Evolutionary conservation across 2,888 invertebrate species (phyloP).

Genomic region (Mesopsocus fuscifrons): DNA sequence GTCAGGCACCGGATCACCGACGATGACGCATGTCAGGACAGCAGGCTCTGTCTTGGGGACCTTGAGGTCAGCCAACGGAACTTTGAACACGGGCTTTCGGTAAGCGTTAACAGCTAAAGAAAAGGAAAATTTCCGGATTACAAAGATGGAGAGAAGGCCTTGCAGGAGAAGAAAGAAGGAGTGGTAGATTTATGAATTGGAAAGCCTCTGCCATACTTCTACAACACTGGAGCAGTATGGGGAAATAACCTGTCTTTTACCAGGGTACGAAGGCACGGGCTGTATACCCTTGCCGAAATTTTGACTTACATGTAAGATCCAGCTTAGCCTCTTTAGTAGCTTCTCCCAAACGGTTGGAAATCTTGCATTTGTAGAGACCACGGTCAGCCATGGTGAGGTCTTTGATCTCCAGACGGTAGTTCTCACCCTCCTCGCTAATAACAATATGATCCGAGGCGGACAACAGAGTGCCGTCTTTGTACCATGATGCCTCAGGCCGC

Average conservation of each 20-base stretch:
- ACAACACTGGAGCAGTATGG: too few relatives aligned
- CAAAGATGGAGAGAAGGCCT: too few relatives aligned
- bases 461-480: slow-evolving; percentile 52
- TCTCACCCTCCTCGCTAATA: slow-evolving; percentile 43
- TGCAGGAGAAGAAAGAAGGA: too few relatives aligned
- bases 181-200: too few relatives aligned
- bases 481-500: slow-evolving; percentile 59
- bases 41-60: slow-evolving; percentile 48
- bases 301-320: slow-evolving; percentile 51
- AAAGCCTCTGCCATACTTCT: too few relatives aligned
- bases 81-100: slow-evolving; percentile 53
- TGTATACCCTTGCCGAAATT: too few relatives aligned
- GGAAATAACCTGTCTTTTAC: too few relatives aligned
- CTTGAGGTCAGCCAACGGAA: slow-evolving; percentile 45
- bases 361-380: slow-evolving; percentile 63
- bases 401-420: slow-evolving; percentile 52
- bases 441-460: slow-evolving; percentile 41
- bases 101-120: slow-evolving; percentile 51
- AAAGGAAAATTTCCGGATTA: slow-evolving; percentile 11
- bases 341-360: slow-evolving; percentile 69
- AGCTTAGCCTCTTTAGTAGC: slow-evolving; percentile 51
- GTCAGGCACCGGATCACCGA: slow-evolving; percentile 79
- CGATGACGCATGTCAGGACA: slow-evolving; percentile 49
- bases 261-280: too few relatives aligned
- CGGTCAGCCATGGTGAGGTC: slow-evolving; percentile 48